These are phyloP conservation scores for Heteromurus nitidus DNA, from an alignment of 2,888 invertebrate species.

Conservation along the genomic window DNA sequence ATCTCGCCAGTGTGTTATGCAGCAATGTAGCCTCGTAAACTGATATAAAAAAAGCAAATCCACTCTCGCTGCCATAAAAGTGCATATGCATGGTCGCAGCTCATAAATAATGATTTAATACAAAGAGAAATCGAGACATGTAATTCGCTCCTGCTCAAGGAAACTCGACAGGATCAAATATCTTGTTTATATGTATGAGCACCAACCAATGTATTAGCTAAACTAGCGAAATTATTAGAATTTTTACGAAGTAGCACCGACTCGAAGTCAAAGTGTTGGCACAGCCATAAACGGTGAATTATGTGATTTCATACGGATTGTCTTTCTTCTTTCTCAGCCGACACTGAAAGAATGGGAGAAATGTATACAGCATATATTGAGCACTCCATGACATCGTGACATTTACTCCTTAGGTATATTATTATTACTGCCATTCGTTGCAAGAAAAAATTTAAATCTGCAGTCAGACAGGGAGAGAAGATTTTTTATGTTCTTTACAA, in stretches of 20 bases:
- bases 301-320: slow-evolving; percentile 11
- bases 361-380: background rate
- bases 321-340: slow-evolving; percentile 8
- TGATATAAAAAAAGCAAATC: no score
- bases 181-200: no score
- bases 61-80: background rate
- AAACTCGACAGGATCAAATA: no score
- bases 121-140: background rate
- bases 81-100: background rate
- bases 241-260: no score
- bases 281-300: background rate
- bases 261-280: slow-evolving; percentile 6
- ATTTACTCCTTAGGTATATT: background rate
- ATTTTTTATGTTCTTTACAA: background rate
- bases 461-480: background rate
- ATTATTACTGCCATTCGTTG: background rate
- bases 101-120: slow-evolving; percentile 17
- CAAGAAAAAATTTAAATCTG: background rate
- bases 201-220: background rate
- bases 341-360: background rate
- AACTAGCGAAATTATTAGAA: no score
- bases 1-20: no score
- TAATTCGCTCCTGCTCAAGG: background rate
- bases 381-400: background rate
- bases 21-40: no score